These are phyloP conservation scores for Cheiracanthium punctorium DNA, from an alignment of 2,888 invertebrate genomes.

Conservation along the genomic window DNA sequence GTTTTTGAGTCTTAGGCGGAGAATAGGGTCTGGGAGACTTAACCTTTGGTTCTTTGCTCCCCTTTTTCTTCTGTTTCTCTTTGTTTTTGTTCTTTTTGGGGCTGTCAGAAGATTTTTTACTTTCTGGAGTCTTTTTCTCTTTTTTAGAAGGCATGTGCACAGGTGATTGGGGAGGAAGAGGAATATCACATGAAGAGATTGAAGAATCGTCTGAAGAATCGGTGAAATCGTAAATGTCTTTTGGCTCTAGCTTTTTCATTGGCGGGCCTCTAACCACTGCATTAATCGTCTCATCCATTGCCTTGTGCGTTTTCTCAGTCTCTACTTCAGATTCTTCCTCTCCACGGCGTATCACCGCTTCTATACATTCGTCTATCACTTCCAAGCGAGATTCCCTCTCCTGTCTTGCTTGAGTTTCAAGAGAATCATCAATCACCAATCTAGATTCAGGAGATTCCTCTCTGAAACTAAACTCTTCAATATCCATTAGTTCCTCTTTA, in stretches of 20 bases:
- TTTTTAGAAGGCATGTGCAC: slow-evolving; percentile 50
- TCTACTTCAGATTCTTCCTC: slow-evolving; percentile 50
- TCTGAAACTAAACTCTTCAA: slow-evolving; percentile 34
- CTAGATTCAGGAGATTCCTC: slow-evolving; percentile 66
- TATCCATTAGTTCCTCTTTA: slow-evolving; percentile 34
- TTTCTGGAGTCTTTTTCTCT: slow-evolving; percentile 63
- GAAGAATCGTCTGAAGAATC: slow-evolving; percentile 62
- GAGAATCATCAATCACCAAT: slow-evolving; percentile 69
- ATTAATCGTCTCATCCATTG: slow-evolving; percentile 71
- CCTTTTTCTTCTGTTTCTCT: slow-evolving; percentile 61
- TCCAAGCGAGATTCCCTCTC: slow-evolving; percentile 66
- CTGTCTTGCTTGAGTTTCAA: slow-evolving; percentile 66
- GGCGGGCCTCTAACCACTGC: slow-evolving; percentile 56
- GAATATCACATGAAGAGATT: slow-evolving; percentile 49
- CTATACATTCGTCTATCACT: slow-evolving; percentile 68
- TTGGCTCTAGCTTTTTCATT: slow-evolving; percentile 63
- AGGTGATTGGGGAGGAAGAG: slow-evolving; percentile 42
- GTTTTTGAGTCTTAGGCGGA: slow-evolving; percentile 47
- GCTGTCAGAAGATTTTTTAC: slow-evolving; percentile 44
- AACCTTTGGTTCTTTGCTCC: slow-evolving; percentile 27
- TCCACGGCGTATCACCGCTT: slow-evolving; percentile 67
- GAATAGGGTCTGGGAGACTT: slow-evolving; percentile 41
- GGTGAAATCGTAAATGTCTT: slow-evolving; percentile 70
- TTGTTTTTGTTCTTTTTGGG: slow-evolving; percentile 61
- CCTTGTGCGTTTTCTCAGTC: slow-evolving; percentile 47